Evolutionary conservation across 2,888 invertebrate species (phyloP).

Genomic region (Eilema caniola): DNA sequence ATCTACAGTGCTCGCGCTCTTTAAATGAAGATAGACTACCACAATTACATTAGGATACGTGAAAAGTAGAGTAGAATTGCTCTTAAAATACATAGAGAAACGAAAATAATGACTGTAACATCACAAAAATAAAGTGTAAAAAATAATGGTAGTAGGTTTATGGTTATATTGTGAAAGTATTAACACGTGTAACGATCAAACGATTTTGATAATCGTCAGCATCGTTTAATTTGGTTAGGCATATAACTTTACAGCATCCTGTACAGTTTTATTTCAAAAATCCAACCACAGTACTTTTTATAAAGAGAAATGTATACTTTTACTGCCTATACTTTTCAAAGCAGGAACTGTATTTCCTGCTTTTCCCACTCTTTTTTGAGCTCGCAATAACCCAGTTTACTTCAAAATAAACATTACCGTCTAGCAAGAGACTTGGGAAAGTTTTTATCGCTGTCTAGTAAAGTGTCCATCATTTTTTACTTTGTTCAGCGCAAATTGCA

Average conservation of each 20-base stretch:
- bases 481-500: constrained; percentile 28
- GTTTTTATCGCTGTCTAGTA: constrained; percentile 45
- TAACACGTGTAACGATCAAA: no score
- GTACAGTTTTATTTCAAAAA: neutral
- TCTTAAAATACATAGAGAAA: neutral
- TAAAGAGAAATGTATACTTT: neutral
- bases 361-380: constrained; percentile 11
- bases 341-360: neutral
- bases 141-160: no score
- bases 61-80: neutral
- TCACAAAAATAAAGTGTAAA: no score
- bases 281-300: neutral
- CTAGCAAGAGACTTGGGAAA: constrained; percentile 26
- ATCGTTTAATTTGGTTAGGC: neutral
- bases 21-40: neutral
- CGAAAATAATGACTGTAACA: no score
- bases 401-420: constrained; percentile 30
- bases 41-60: neutral
- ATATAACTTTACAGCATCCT: no score
- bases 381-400: constrained; percentile 22
- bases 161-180: no score
- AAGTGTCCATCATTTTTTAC: constrained; percentile 34
- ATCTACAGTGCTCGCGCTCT: neutral
- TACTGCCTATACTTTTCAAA: neutral
- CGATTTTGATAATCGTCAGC: no score